Base-by-base conservation (phyloP, 2,797 vertebrate genomes). In the Sus cebifrons region DNA sequence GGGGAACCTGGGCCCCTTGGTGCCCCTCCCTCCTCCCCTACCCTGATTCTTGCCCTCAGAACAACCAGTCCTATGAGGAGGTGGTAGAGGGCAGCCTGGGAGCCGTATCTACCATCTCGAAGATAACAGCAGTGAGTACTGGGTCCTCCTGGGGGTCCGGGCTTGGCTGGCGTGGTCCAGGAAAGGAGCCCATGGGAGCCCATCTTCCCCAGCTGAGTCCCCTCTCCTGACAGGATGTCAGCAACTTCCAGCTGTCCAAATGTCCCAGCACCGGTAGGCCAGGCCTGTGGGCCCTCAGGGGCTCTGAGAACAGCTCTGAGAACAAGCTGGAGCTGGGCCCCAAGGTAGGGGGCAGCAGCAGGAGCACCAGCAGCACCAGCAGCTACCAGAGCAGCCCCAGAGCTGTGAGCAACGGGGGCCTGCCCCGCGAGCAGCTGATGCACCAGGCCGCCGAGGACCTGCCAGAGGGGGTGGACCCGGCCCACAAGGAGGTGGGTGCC, bases 91-190 rank as follows among this genome's bases (percentile, higher is more conserved):
- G 97, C 95, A 99, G 99, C 96, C 86, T 99, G 97, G 98, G 98
- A 73, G 98, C 99, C 0, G 95, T 97, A 27, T 95, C 98, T 0
- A 98, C 99, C 68, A 93, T 99, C 88, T 98, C 99, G 0, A 99
- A 99, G 98, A 99, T 99, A 93, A 99, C 98, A 96, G 98, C 99
- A 79, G 99, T 99, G 99, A 99, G 99, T 99, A 74, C 87, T 0
- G 62, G 32, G 36, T 4, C 1, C 20, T 27, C 62, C 3, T 6
- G 0, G 9, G 10, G 27, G 60, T 25, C 36, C n/a, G 15, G 27
- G 36, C 67, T 40, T 40, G 0, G 17, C 29, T 0, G 0, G 36
- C 27, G 3, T 0, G 27, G 23, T 44, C 86, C 40, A 4, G 27
- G 18, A 18, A 52, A 36, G 52, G 44, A 44, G 58, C 62, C 20